A percentile compares a stretch with the other conserved stretches of the same genome.
These are phyloP conservation scores for Neodiprion virginianus DNA, from an alignment of 1,140 invertebrate species.

Conservation along the genomic window DNA sequence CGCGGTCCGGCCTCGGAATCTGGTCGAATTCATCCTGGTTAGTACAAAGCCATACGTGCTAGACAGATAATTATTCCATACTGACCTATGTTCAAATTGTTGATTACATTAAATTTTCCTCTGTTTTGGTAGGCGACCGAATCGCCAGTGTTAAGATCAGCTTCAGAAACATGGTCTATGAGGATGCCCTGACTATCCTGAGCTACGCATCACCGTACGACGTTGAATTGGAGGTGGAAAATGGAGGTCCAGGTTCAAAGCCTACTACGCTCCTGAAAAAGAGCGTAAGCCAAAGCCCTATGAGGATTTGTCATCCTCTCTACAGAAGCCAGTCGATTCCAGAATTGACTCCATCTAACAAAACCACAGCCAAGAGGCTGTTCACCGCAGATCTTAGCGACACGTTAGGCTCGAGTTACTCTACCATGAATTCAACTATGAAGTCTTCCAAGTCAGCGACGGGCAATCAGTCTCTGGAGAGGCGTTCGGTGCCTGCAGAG, in stretches of 20 bases:
- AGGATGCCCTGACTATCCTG: constrained; percentile 88
- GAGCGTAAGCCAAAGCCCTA: constrained; percentile 58
- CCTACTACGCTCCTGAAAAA: constrained; percentile 61
- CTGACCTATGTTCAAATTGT: neutral
- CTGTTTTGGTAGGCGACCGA: constrained; percentile 76
- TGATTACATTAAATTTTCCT: neutral
- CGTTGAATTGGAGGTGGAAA: constrained; percentile 75
- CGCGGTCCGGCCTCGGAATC: constrained; percentile 88
- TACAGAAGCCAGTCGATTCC: constrained; percentile 75
- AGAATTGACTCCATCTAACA: constrained; percentile 63
- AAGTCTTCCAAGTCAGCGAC: constrained; percentile 52
- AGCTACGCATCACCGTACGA: constrained; percentile 93
- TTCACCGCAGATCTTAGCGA: constrained; percentile 59
- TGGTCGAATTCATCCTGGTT: constrained; percentile 82
- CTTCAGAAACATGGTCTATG: constrained; percentile 87
- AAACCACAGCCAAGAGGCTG: constrained; percentile 55
- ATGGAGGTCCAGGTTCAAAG: constrained; percentile 61
- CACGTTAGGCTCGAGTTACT: constrained; percentile 55
- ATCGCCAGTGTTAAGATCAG: constrained; percentile 86
- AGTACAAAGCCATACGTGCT: constrained; percentile 28
- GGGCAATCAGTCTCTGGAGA: constrained; percentile 42
- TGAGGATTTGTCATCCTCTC: constrained; percentile 70
- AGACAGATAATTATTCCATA: no score
- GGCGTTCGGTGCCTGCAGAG: constrained; percentile 45
- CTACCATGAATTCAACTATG: constrained; percentile 55